Conservation (phyloP, 2,888 invertebrate species). For the Ormyrus nitidulus region DNA sequence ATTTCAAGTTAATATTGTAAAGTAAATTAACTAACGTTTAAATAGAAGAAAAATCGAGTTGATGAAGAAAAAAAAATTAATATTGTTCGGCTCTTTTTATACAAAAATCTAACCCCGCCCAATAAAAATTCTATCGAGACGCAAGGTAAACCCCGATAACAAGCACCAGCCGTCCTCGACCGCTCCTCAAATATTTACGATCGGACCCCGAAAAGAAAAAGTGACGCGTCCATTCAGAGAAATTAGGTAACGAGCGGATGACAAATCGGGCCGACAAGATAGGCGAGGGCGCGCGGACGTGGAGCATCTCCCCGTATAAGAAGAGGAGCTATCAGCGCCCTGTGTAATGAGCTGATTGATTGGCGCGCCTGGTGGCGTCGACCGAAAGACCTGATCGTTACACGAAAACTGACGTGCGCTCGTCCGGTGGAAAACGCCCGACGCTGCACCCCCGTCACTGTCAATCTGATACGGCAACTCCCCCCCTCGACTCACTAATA, state of each 20-base stretch:
- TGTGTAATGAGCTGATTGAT: slow-evolving; percentile 72
- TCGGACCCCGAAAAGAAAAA: background rate
- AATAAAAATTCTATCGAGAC: too few relatives aligned
- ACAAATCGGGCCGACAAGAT: slow-evolving; percentile 54
- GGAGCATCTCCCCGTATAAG: background rate
- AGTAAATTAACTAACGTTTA: too few relatives aligned
- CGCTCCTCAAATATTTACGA: slow-evolving; percentile 13
- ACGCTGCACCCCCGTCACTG: slow-evolving; percentile 62
- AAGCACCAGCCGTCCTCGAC: too few relatives aligned
- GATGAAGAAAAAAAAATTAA: too few relatives aligned
- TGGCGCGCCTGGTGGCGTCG: slow-evolving; percentile 57
- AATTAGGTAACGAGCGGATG: slow-evolving; percentile 53
- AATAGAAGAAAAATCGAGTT: too few relatives aligned
- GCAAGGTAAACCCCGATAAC: too few relatives aligned
- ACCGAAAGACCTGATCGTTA: slow-evolving; percentile 68
- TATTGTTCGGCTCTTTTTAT: too few relatives aligned
- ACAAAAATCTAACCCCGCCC: too few relatives aligned
- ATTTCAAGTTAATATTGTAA: too few relatives aligned
- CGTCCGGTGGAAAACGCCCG: slow-evolving; percentile 52
- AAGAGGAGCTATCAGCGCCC: slow-evolving; percentile 60
- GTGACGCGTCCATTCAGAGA: slow-evolving; percentile 40
- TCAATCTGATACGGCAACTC: slow-evolving; percentile 59
- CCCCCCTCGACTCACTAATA: slow-evolving; percentile 7
- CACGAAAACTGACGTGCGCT: slow-evolving; percentile 61
- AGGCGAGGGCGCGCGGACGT: slow-evolving; percentile 33